Conservation (phyloP, 1,140 invertebrate genomes). For the Musca vetustissima region DNA sequence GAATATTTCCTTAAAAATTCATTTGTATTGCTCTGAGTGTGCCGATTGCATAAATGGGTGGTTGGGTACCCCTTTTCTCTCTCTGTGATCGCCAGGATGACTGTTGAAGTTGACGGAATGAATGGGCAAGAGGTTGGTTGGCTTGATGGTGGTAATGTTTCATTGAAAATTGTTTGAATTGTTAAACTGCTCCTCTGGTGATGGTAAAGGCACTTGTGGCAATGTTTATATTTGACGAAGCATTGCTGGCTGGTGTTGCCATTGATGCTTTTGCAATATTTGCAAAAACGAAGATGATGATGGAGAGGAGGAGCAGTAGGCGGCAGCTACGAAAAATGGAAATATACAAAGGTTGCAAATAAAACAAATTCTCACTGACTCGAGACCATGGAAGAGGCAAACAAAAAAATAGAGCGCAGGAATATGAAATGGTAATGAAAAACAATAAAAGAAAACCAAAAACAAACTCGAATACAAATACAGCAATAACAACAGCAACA, state of each 20-base stretch:
- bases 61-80: too few relatives aligned
- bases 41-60: not conserved
- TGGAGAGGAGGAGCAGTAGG: not conserved
- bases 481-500: slow-evolving; percentile 22
- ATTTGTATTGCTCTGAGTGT: not conserved
- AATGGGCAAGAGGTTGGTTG: too few relatives aligned
- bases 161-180: slow-evolving; percentile 22
- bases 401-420: too few relatives aligned
- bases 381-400: not conserved
- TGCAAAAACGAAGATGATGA: not conserved
- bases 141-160: slow-evolving; percentile 4
- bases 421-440: not conserved
- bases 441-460: not conserved
- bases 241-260: not conserved
- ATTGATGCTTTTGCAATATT: slow-evolving; percentile 5
- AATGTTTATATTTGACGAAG: not conserved
- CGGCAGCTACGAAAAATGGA: too few relatives aligned
- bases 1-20: slow-evolving; percentile 13
- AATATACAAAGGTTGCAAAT: slow-evolving; percentile 13
- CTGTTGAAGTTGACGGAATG: not conserved
- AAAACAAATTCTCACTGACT: slow-evolving; percentile 7
- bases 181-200: slow-evolving; percentile 6
- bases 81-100: too few relatives aligned
- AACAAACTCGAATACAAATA: not conserved
- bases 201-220: slow-evolving; percentile 6